Percentiles rank a stretch among this genome's conserved stretches.
These are phyloP conservation scores for Poecile atricapillus DNA, from an alignment of 2,113 vertebrate genomes.

Conservation along the genomic window DNA sequence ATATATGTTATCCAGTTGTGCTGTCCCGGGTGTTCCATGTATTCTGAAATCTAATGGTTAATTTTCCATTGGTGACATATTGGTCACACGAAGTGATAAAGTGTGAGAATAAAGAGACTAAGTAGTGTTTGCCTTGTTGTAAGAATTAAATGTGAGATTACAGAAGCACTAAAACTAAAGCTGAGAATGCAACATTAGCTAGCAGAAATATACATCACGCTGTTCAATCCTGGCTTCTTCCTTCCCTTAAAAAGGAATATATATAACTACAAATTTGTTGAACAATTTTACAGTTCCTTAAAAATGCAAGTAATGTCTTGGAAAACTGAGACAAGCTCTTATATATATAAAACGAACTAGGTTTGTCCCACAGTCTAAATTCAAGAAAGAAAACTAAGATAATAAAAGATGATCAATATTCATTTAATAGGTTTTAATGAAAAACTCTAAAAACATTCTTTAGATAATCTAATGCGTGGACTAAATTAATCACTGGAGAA, in stretches of 20 bases:
- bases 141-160: not conserved
- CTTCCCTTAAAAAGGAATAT: not conserved
- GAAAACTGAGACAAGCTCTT: not conserved
- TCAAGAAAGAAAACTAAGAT: not conserved
- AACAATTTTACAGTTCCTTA: not conserved
- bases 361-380: not conserved
- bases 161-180: not conserved
- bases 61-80: not conserved
- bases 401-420: not conserved
- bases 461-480: not conserved
- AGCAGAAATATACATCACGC: fast-evolving
- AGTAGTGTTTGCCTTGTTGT: not conserved
- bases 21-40: not conserved
- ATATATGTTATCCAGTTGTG: not conserved
- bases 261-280: not conserved
- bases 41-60: not conserved
- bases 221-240: not conserved
- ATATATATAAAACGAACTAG: not conserved
- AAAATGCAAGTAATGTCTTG: not conserved
- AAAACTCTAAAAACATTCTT: not conserved
- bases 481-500: not conserved
- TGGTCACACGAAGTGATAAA: not conserved
- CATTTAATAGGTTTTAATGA: not conserved
- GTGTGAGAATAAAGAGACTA: not conserved
- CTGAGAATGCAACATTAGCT: not conserved